phyloP scores from a whole-genome alignment of 2,797 vertebrate species.

The Graptemys geographica region DNA sequence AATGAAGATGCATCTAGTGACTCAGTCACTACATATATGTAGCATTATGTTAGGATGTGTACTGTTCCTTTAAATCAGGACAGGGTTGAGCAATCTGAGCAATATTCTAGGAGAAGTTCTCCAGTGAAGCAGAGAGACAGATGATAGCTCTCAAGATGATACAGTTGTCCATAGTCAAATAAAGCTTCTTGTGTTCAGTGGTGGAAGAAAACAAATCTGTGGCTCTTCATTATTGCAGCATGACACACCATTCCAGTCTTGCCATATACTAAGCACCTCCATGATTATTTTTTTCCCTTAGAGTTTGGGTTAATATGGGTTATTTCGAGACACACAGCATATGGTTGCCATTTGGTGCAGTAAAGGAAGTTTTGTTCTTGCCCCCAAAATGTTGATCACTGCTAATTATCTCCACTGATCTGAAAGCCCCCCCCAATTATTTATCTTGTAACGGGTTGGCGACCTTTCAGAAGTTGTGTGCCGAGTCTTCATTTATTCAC shows the following conservation, averaged over 20 bases:
- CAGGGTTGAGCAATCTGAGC: not conserved
- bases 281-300: not conserved
- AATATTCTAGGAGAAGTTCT: not conserved
- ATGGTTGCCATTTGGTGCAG: not conserved
- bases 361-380: not conserved
- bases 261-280: not conserved
- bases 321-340: not conserved
- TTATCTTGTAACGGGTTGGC: not conserved
- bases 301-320: not conserved
- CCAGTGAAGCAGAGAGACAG: not conserved
- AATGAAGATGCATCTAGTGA: not conserved
- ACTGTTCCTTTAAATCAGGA: not conserved
- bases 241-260: accelerated
- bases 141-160: not conserved
- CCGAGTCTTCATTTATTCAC: no score
- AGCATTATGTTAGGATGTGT: not conserved
- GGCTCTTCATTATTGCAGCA: no score
- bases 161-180: not conserved
- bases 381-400: not conserved
- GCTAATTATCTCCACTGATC: accelerated
- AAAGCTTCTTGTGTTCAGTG: not conserved
- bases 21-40: not conserved
- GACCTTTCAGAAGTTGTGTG: no score
- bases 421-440: not conserved
- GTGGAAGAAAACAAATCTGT: not conserved